Evolutionary conservation across 2,888 invertebrate species (phyloP), one percentile per base, ranked within the genome.

Genomic region (Nebria salina): DNA sequence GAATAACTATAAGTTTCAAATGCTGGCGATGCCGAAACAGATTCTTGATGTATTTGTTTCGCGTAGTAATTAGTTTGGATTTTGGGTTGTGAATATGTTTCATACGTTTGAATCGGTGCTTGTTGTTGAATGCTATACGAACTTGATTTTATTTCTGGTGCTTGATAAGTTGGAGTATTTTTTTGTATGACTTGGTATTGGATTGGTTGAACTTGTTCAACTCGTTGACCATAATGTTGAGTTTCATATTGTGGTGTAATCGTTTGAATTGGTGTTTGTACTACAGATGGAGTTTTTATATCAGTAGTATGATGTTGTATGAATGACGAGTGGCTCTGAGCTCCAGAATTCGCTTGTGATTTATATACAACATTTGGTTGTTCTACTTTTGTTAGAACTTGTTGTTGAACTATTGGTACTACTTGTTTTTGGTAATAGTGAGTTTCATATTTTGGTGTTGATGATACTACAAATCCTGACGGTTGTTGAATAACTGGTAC

Each of bases 391-490:
- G 20, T 72, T 26, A 8, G 72, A 34, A 34, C 34, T 34, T 34
- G 34, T 34, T 34, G 34, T 34, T 34, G 34, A 34, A 34, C 34
- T 34, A 34, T 34, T 34, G 34, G 34, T 34, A 34, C 34, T 34
- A 34, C 5, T 34, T 34, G 34, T 34, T 34, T 34, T 5, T 34
- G 34, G 5, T 34, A 34, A 34, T 34, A 34, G 34, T 34, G 34
- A 2, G 90, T 86, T 82, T 87, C 89, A 0, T 89, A 87, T 83
- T 87, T 90, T 9, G 90, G 90, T 43, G 86, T 86, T 86, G 89
- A 87, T 64, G 90, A 88, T 0, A 90, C 87, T 79, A 87, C 26
- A 8, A 26, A 20, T 72, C 20, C 72, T 8, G 26, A n/a, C 6
- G 26, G 34, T 34, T 34, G 34, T 34, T 34, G 34, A 34, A 34